Evolutionary conservation across 2,113 vertebrate genomes (phyloP).

Genomic region (Dascyllus trimaculatus): DNA sequence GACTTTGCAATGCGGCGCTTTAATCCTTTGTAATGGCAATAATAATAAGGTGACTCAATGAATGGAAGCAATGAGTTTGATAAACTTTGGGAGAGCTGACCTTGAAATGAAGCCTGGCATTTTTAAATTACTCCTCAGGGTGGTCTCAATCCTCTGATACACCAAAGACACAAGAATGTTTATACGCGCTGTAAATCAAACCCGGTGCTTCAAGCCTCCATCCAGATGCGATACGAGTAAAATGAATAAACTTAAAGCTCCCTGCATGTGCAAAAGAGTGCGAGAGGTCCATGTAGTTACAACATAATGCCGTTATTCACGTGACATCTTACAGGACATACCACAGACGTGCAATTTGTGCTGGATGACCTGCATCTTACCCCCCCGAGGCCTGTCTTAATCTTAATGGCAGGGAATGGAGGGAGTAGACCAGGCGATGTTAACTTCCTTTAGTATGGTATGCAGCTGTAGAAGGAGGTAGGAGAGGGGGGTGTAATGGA

Average conservation of each 20-base stretch:
- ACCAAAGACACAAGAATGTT: slow-evolving; percentile 30
- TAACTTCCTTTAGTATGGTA: slow-evolving; percentile 73
- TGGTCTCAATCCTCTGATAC: slow-evolving; percentile 63
- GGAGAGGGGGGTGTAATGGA: slow-evolving; percentile 30
- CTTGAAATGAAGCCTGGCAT: slow-evolving; percentile 43
- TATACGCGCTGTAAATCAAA: slow-evolving; percentile 52
- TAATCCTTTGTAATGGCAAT: slow-evolving; percentile 78
- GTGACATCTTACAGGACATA: slow-evolving; percentile 65
- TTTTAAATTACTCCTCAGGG: slow-evolving; percentile 54
- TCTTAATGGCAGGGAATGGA: slow-evolving; percentile 74
- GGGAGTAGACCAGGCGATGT: slow-evolving; percentile 63
- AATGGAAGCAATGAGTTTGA: slow-evolving; percentile 69
- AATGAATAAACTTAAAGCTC: slow-evolving; percentile 19
- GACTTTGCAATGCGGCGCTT: slow-evolving; percentile 41
- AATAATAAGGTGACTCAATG: slow-evolving; percentile 63
- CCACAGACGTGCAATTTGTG: slow-evolving; percentile 70
- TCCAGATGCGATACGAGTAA: slow-evolving; percentile 4
- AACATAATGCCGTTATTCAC: slow-evolving; percentile 37
- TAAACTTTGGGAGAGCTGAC: slow-evolving; percentile 53
- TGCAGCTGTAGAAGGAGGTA: slow-evolving; percentile 48
- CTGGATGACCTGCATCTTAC: slow-evolving; percentile 68
- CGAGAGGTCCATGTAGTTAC: neutral
- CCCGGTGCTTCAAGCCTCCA: slow-evolving; percentile 23
- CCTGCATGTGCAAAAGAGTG: neutral
- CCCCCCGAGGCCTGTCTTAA: slow-evolving; percentile 70